Conservation (phyloP, 2,797 vertebrate species). For the Morus bassanus region DNA sequence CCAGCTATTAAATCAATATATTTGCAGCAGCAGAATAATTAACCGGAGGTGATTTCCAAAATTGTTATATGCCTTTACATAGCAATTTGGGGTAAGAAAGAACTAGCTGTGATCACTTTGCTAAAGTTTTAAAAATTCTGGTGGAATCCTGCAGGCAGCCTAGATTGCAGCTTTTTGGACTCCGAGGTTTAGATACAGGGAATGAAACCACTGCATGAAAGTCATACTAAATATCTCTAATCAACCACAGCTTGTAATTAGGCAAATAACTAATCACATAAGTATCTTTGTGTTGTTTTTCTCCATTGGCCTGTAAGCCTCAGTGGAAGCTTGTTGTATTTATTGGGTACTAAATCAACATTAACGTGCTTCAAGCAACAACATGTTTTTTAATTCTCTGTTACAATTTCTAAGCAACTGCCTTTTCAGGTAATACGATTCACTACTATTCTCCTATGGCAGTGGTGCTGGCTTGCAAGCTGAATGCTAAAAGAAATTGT, state of each 20-base stretch:
- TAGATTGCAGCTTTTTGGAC: neutral
- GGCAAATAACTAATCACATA: slow-evolving; percentile 31
- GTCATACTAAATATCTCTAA: slow-evolving; percentile 44
- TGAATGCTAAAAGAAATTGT: slow-evolving; percentile 13
- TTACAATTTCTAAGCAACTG: slow-evolving; percentile 23
- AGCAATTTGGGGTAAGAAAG: neutral
- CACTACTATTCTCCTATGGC: neutral
- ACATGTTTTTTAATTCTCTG: slow-evolving; percentile 47
- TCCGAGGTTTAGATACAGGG: neutral
- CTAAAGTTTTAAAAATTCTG: slow-evolving; percentile 40
- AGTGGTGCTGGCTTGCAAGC: neutral
- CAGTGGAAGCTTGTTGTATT: slow-evolving; percentile 53
- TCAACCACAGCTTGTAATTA: slow-evolving; percentile 58
- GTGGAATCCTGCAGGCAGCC: slow-evolving; percentile 27
- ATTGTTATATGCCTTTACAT: neutral
- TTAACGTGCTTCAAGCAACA: slow-evolving; percentile 44
- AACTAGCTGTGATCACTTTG: slow-evolving; percentile 14
- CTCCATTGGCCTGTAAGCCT: slow-evolving; percentile 7
- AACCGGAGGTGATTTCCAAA: neutral
- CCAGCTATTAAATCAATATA: neutral
- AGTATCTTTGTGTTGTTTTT: slow-evolving; percentile 42
- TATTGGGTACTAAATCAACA: slow-evolving; percentile 68
- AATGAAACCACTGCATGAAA: slow-evolving; percentile 37
- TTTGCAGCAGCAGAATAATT: neutral
- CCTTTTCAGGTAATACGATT: slow-evolving; percentile 9